A percentile compares a stretch with the other conserved stretches of the same genome.
These are phyloP conservation scores for Episyrphus balteatus DNA, from an alignment of 1,140 invertebrate species.

Conservation along the genomic window DNA sequence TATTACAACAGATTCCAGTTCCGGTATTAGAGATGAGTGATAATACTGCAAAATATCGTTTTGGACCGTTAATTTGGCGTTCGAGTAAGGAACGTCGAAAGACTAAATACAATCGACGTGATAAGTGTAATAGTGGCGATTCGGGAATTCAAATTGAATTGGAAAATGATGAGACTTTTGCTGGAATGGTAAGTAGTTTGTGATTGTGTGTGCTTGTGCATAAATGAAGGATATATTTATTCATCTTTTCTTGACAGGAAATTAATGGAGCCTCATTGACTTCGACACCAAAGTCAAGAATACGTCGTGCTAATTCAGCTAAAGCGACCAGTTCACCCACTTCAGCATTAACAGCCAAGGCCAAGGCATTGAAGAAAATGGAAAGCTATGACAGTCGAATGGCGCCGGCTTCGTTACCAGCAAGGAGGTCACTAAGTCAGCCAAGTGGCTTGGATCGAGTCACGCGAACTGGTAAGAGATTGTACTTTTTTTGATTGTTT, in stretches of 20 bases:
- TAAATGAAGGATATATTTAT: neutral
- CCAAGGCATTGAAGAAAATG: constrained; percentile 13
- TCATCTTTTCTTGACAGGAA: no score
- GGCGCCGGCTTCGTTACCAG: constrained; percentile 44
- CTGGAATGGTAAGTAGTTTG: constrained; percentile 6
- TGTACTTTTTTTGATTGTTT: neutral
- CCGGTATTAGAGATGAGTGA: neutral
- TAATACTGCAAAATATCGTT: constrained; percentile 35
- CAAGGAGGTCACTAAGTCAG: constrained; percentile 57
- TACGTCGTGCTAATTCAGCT: constrained; percentile 30
- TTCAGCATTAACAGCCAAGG: constrained; percentile 5
- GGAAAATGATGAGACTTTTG: constrained; percentile 32
- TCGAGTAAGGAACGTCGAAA: constrained; percentile 59
- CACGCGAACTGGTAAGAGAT: constrained; percentile 11
- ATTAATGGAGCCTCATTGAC: no score
- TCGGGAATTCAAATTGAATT: constrained; percentile 63
- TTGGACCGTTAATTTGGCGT: constrained; percentile 59
- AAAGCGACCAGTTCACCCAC: constrained; percentile 14
- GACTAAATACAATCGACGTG: constrained; percentile 54
- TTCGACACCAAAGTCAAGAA: constrained; percentile 3
- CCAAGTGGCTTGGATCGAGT: constrained; percentile 58
- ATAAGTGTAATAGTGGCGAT: constrained; percentile 65
- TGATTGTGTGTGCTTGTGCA: neutral
- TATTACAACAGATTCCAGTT: constrained; percentile 1
- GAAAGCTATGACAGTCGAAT: constrained; percentile 17